Evolutionary conservation across 2,113 vertebrate species (phyloP), one percentile per base, ranked within the genome.

Genomic region (Jaculus jaculus): DNA sequence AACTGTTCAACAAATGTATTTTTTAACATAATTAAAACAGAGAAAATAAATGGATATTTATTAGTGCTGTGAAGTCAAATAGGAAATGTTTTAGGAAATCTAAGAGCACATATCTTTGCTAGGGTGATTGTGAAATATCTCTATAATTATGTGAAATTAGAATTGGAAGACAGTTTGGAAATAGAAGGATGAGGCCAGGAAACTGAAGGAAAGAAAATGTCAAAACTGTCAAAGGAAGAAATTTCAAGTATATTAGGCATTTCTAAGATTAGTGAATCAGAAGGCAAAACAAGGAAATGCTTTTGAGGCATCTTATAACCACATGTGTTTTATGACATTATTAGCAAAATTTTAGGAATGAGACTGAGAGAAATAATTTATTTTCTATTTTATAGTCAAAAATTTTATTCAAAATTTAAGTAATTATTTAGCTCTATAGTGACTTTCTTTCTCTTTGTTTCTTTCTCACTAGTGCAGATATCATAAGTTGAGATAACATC

Each of bases 121-220:
- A 78, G 15, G 9, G 24, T 34, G 4, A 61, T 24, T 83, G 60
- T n/a, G 30, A 84, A 74, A 61, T n/a, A 42, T 28, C 11, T 54
- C 17, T n/a, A 10, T 87, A 51, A 54, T n/a, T 75, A 63, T 3
- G 20, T 66, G 78, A 60, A n/a, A 18, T 24, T 63, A 39, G 18
- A 74, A 88, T 12, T 74, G 7, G 69, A 13, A 11, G 18, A 28
- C 3, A 30, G 24, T 1, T 39, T 84, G 37, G 37, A 68, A 34
- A 1, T 26, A 34, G 6, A 60, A 26, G 4, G n/a, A n/a, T 5
- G 10, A 72, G 0, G 11, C 39, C 42, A 71, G 7, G 9, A 12
- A 85, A 34, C 0, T 26, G 42, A 90, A 83, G 87, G 16, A 63
- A 73, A 34, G 10, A 72, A 26, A 87, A 24, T 54, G n/a, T 1